Conservation (phyloP, 2,113 vertebrate genomes). For the Zeus faber region DNA sequence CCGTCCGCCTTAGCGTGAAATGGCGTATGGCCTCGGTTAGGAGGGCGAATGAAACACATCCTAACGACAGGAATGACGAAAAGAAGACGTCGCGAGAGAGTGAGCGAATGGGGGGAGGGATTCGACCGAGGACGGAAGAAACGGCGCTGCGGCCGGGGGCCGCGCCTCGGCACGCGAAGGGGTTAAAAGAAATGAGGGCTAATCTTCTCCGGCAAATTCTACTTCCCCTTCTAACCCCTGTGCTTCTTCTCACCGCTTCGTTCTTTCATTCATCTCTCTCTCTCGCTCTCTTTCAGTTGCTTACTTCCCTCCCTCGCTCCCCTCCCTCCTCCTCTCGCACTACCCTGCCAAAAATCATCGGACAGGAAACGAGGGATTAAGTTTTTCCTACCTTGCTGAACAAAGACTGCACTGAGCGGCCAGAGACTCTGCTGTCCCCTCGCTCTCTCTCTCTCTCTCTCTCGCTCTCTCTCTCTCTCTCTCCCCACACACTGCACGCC, state of each 20-base stretch:
- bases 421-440: constrained; percentile 68
- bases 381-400: constrained; percentile 96
- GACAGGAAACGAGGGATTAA: constrained; percentile 96
- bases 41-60: no score
- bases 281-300: constrained; percentile 25
- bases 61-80: constrained; percentile 4
- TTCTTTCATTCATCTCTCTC: constrained; percentile 43
- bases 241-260: constrained; percentile 7
- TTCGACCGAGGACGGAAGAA: not conserved
- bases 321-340: constrained; percentile 43
- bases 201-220: constrained; percentile 41
- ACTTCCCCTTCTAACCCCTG: constrained; percentile 16
- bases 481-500: constrained; percentile 20
- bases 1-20: no score
- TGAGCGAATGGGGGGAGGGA: not conserved
- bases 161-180: no score
- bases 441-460: not conserved
- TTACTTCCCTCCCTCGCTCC: constrained; percentile 29
- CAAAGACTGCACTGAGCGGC: constrained; percentile 89
- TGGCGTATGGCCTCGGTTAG: no score
- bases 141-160: no score
- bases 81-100: not conserved
- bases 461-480: constrained; percentile 23
- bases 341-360: constrained; percentile 88
- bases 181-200: constrained; percentile 59